Base-by-base conservation (phyloP, 1,140 invertebrate species). In the Micrasema longulum region DNA sequence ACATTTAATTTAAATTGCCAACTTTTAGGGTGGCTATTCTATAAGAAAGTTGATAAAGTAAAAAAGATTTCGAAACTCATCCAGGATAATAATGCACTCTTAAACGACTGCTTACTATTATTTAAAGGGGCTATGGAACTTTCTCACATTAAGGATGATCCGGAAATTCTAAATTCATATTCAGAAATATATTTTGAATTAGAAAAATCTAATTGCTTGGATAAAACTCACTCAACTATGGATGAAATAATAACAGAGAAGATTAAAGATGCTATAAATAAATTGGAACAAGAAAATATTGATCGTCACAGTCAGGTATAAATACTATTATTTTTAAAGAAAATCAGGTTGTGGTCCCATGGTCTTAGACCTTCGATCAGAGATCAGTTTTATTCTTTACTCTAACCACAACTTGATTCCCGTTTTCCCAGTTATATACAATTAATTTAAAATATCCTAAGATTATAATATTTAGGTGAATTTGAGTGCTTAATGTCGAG, bases 1-100 rank as follows among this genome's bases (percentile, higher is more conserved):
- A 75, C 84, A 72, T 73, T 93, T 18, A 87, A 87, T 62, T 83
- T 86, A 75, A 93, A 91, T 76, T 88, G 89, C 72, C 83, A 89
- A 77, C 78, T 95, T 10, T 78, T 94, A 68, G 93, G 93, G 1
- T 87, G 87, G 77, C 80, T 87, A 12, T 81, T 92, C 26, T 90
- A 89, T 78, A 88, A 89, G 76, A 93, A 94, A 81, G 89, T 88
- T 79, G 80, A 89, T 1, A 81, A 89, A 77, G 86, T 87, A 50
- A 78, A 83, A 73, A 43, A 69, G 79, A 10, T 80, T 73, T 77
- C 83, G 77, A 66, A 84, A 77, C 71, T 80, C 69, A 18, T 85
- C 69, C 69, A 16, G 3, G 53, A 66, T 23, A 50, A 67, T n/a
- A 67, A 67, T 23, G 4, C 38, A 22, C 47, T 67, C 20, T 52